Evolutionary conservation across 1,140 invertebrate species (phyloP).

Genomic region (Calliphora vicina): DNA sequence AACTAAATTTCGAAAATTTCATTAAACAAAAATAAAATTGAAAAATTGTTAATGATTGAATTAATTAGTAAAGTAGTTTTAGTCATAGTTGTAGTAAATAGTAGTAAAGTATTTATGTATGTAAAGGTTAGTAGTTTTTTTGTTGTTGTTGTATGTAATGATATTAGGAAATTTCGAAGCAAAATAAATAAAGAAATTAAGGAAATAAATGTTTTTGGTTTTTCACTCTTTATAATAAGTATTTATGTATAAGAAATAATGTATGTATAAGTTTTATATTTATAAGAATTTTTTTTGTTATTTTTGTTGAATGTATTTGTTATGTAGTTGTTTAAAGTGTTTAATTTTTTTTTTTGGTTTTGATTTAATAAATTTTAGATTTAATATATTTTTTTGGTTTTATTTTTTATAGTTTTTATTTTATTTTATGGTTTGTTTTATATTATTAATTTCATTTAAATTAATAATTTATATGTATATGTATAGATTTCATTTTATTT

Average conservation of each 20-base stretch:
- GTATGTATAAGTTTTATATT: background rate
- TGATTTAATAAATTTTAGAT: constrained; percentile 33
- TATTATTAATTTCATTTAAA: constrained; percentile 25
- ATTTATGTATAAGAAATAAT: background rate
- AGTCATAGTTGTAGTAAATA: background rate
- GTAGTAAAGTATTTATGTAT: background rate
- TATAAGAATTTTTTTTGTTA: background rate
- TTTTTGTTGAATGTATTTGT: constrained; percentile 2
- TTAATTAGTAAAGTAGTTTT: too few species aligned
- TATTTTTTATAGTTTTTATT: background rate
- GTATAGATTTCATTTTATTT: constrained; percentile 31
- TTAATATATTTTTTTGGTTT: background rate
- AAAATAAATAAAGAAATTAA: background rate
- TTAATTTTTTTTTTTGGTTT: constrained; percentile 25
- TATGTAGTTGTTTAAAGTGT: background rate
- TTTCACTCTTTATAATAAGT: background rate
- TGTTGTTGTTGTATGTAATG: background rate
- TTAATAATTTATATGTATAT: constrained; percentile 29
- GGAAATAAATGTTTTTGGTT: background rate
- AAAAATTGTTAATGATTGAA: too few species aligned
- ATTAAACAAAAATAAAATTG: background rate
- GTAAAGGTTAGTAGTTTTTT: too few species aligned
- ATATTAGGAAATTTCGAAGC: background rate
- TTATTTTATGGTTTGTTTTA: constrained; percentile 8
- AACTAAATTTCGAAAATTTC: background rate